Percentiles rank a stretch among this genome's conserved stretches.
These are phyloP conservation scores for Leptinotarsa juncta DNA, from an alignment of 2,888 invertebrate genomes.

Conservation along the genomic window DNA sequence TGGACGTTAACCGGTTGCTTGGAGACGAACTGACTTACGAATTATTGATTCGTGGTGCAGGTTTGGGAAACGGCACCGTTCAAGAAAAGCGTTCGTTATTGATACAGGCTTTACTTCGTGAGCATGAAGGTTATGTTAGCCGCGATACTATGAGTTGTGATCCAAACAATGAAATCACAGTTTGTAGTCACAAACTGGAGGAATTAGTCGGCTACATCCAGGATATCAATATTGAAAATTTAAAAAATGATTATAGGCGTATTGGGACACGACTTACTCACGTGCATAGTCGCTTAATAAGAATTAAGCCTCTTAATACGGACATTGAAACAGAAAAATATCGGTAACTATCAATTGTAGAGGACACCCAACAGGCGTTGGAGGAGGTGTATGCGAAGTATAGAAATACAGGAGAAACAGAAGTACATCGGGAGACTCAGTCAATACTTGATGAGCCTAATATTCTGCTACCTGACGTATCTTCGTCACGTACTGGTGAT, in stretches of 20 bases:
- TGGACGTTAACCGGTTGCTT: constrained; percentile 5
- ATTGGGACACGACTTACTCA: background rate
- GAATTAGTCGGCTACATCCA: background rate
- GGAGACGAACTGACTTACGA: constrained; percentile 1
- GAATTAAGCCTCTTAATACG: background rate
- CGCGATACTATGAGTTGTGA: background rate
- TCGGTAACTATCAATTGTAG: background rate
- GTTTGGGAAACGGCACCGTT: constrained; percentile 5
- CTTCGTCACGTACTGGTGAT: background rate
- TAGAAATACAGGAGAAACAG: too few species aligned
- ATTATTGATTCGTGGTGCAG: constrained; percentile 6
- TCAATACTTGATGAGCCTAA: background rate
- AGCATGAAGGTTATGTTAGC: background rate
- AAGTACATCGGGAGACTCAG: background rate
- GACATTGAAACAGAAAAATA: background rate
- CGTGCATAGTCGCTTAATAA: background rate
- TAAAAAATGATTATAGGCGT: constrained; percentile 4
- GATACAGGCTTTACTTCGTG: background rate
- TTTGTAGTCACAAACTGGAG: constrained; percentile 5
- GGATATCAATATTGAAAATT: background rate
- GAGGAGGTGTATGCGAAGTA: background rate
- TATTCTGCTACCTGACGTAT: background rate
- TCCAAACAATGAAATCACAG: constrained; percentile 3
- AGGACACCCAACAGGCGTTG: background rate
- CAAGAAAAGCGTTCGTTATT: constrained; percentile 5